Evolutionary conservation across 1,140 invertebrate genomes (phyloP).

Genomic region (Cecropterus lyciades): DNA sequence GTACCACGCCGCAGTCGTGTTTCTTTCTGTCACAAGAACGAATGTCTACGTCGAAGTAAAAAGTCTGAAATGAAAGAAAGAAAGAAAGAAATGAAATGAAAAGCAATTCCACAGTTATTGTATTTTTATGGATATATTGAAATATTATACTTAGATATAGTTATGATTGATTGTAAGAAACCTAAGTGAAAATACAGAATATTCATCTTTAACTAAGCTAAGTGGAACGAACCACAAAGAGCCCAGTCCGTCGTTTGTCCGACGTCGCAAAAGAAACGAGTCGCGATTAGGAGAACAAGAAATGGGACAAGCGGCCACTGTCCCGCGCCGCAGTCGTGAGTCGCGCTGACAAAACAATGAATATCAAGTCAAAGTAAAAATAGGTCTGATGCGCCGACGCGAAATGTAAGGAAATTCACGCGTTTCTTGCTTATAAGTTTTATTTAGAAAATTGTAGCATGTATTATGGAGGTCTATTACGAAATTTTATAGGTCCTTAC

Average conservation of each 20-base stretch:
- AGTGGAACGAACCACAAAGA: constrained; percentile 40
- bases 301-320: constrained; percentile 51
- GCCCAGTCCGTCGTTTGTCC: constrained; percentile 46
- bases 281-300: constrained; percentile 47
- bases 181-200: background rate
- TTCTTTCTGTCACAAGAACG: background rate
- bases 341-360: constrained; percentile 5
- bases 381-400: too few relatives aligned
- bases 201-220: constrained; percentile 2
- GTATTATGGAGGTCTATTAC: too few relatives aligned
- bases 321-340: constrained; percentile 41
- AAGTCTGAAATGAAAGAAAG: background rate
- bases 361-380: background rate
- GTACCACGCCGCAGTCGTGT: constrained; percentile 43
- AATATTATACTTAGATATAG: too few relatives aligned
- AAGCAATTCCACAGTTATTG: too few relatives aligned
- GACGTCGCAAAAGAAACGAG: constrained; percentile 46
- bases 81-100: too few relatives aligned
- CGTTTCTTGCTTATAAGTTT: too few relatives aligned
- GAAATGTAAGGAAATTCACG: too few relatives aligned
- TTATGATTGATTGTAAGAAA: background rate
- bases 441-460: too few relatives aligned
- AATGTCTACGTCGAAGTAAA: background rate
- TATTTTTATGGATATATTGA: too few relatives aligned
- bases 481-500: too few relatives aligned